phyloP scores from a whole-genome alignment of 2,797 vertebrate species.

The Octomys mimax region DNA sequence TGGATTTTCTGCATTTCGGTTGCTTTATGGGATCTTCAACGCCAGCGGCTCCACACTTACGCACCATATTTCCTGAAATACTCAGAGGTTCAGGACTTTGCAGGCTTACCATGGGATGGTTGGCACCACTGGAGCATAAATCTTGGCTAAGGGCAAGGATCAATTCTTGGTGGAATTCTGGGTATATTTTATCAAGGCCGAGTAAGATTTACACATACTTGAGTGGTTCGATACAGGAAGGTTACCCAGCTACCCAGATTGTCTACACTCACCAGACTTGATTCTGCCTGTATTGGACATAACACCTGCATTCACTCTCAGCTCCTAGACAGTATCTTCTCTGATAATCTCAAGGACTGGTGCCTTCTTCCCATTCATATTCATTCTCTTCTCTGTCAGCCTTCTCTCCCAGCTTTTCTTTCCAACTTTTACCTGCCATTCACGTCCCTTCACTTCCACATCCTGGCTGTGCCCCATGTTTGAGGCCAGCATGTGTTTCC shows the following conservation, averaged over 20 bases:
- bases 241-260: background rate
- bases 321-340: background rate
- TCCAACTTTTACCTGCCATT: background rate
- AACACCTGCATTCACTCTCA: background rate
- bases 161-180: slow-evolving; percentile 15
- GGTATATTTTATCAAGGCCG: slow-evolving; percentile 27
- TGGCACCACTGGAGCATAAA: background rate
- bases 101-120: background rate
- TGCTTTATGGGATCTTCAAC: slow-evolving; percentile 83
- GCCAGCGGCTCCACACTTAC: slow-evolving; percentile 16
- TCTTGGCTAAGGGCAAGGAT: background rate
- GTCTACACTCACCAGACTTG: background rate
- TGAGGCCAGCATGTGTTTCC: background rate
- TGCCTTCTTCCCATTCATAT: background rate
- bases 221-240: background rate
- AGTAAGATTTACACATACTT: slow-evolving; percentile 51
- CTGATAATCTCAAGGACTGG: background rate
- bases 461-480: background rate
- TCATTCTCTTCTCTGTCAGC: background rate
- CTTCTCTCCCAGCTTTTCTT: background rate
- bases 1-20: slow-evolving; percentile 83
- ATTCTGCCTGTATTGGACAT: background rate
- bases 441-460: no score
- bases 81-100: background rate
- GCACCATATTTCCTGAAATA: slow-evolving; percentile 15